A percentile compares a stretch with the other conserved stretches of the same genome.
phyloP scores from a whole-genome alignment of 2,888 invertebrate species.

The Cosmopolites sordidus region DNA sequence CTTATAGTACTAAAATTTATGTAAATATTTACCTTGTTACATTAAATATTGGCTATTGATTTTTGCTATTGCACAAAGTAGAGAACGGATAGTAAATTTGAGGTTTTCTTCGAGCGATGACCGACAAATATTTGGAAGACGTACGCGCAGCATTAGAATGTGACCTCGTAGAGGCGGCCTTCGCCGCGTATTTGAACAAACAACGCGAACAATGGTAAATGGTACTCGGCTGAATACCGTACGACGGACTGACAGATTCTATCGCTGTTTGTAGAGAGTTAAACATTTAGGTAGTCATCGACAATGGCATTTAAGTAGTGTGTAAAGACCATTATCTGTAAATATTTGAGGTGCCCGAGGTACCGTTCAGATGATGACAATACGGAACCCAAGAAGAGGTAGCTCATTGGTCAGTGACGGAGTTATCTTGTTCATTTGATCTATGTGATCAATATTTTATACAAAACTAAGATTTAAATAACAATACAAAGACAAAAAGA shows the following conservation, averaged over 20 bases:
- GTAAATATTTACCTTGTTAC: no score
- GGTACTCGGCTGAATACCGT: conserved; percentile 20
- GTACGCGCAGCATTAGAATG: no score
- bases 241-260: conserved; percentile 23
- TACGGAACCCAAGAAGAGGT: conserved; percentile 21
- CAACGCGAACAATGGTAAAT: conserved; percentile 14
- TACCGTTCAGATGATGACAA: conserved; percentile 24
- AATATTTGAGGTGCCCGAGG: conserved; percentile 36
- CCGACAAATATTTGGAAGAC: no score
- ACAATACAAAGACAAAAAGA: no score
- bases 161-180: no score
- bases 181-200: conserved; percentile 13
- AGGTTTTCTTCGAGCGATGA: no score
- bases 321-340: conserved; percentile 39
- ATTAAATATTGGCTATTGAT: no score
- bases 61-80: no score
- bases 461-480: no score
- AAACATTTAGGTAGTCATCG: conserved; percentile 37
- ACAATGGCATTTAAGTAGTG: conserved; percentile 38
- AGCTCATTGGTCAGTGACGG: conserved; percentile 1
- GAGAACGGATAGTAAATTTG: no score
- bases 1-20: no score
- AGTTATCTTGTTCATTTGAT: background rate
- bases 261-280: conserved; percentile 28
- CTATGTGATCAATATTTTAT: no score